Evolutionary conservation across 2,797 vertebrate genomes (phyloP).

Genomic region (Protonibea diacanthus): DNA sequence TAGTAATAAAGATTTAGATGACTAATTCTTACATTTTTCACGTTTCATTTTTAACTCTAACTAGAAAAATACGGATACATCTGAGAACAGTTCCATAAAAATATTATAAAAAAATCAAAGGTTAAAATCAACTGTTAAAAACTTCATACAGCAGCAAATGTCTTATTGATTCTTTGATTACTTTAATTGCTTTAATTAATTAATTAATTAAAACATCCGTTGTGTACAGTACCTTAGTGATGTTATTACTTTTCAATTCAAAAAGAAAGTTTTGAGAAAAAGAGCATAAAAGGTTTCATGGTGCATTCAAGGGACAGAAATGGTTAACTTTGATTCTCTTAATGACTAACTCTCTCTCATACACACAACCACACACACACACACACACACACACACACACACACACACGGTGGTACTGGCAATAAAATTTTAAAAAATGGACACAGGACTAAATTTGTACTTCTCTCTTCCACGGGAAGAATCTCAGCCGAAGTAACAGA

Average conservation of each 20-base stretch:
- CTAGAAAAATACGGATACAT: conserved; percentile 43
- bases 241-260: conserved; percentile 9
- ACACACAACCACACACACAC: neutral
- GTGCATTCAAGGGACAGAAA: conserved; percentile 13
- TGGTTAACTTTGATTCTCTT: neutral
- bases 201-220: conserved; percentile 39
- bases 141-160: conserved; percentile 51
- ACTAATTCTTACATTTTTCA: conserved; percentile 21
- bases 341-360: neutral
- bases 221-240: conserved; percentile 35
- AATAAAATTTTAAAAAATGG: conserved; percentile 1
- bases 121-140: conserved; percentile 50
- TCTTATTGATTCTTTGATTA: conserved; percentile 46
- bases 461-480: conserved; percentile 80
- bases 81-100: conserved; percentile 22
- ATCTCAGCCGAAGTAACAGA: conserved; percentile 39
- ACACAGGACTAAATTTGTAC: neutral
- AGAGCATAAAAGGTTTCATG: neutral
- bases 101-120: conserved; percentile 27
- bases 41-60: conserved; percentile 26
- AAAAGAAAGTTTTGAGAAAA: conserved; percentile 11
- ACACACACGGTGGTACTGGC: neutral
- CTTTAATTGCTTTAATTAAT: conserved; percentile 25
- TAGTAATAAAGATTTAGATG: conserved; percentile 16
- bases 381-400: conserved; percentile 10